Percentiles rank a stretch among this genome's conserved stretches.
These are phyloP conservation scores for Ischnura elegans DNA, from an alignment of 2,888 invertebrate genomes.

Conservation along the genomic window DNA sequence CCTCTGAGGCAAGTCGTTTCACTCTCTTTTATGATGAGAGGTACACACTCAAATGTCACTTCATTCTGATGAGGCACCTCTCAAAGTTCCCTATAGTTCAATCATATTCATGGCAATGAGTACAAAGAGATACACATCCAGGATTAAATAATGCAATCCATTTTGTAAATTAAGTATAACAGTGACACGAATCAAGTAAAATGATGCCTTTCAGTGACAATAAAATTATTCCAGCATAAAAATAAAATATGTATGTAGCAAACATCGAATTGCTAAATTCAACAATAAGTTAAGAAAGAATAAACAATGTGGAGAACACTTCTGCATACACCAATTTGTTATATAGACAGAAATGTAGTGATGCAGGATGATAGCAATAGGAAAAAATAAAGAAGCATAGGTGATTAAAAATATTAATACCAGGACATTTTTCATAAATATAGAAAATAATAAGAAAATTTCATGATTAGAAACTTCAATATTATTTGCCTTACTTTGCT, in stretches of 20 bases:
- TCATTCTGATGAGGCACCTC: neutral
- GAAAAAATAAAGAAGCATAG: too few relatives aligned
- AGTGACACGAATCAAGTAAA: neutral
- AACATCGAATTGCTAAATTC: neutral
- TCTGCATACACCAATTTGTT: neutral
- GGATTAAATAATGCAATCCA: neutral
- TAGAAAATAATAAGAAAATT: too few relatives aligned
- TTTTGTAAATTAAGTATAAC: neutral
- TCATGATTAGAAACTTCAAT: too few relatives aligned
- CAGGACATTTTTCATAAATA: too few relatives aligned
- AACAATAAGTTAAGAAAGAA: neutral
- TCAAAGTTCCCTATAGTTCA: neutral
- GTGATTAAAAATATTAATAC: too few relatives aligned
- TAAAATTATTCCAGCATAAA: neutral
- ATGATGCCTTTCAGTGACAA: neutral
- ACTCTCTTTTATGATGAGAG: neutral
- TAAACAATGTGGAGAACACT: neutral
- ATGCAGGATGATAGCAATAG: too few relatives aligned
- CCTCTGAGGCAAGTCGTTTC: neutral
- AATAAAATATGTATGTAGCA: neutral
- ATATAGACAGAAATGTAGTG: too few relatives aligned
- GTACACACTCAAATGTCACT: neutral
- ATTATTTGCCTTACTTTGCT: too few relatives aligned
- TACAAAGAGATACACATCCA: neutral
- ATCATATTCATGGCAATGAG: neutral